Evolutionary conservation across 2,888 invertebrate genomes (phyloP).

Genomic region (Drosophila formosana): DNA sequence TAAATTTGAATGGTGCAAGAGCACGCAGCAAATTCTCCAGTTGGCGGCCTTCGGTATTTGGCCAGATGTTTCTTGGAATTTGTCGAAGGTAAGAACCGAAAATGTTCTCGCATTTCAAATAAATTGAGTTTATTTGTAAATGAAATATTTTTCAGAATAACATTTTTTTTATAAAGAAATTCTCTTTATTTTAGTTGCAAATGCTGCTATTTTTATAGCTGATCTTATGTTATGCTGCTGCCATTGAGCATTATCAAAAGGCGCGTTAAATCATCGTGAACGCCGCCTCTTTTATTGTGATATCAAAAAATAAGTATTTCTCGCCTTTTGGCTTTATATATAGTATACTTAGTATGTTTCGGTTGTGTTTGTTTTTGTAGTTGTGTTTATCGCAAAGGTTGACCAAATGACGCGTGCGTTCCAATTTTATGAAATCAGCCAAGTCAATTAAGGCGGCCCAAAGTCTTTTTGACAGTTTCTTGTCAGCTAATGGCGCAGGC

Average conservation of each 20-base stretch:
- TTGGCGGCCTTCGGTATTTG: slow-evolving; percentile 33
- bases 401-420: slow-evolving; percentile 55
- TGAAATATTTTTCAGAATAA: slow-evolving; percentile 42
- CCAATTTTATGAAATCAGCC: slow-evolving; percentile 55
- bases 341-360: slow-evolving; percentile 7
- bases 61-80: slow-evolving; percentile 38
- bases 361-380: not conserved
- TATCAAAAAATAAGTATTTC: slow-evolving; percentile 42
- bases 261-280: slow-evolving; percentile 50
- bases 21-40: slow-evolving; percentile 13
- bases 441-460: slow-evolving; percentile 56
- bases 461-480: slow-evolving; percentile 63
- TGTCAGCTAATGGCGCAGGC: slow-evolving; percentile 48
- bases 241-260: slow-evolving; percentile 52
- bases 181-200: slow-evolving; percentile 34
- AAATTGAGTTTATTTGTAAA: slow-evolving; percentile 55
- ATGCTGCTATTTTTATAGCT: slow-evolving; percentile 62
- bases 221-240: slow-evolving; percentile 45
- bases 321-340: not conserved
- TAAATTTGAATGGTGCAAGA: slow-evolving; percentile 10
- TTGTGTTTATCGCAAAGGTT: slow-evolving; percentile 56
- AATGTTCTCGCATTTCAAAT: slow-evolving; percentile 26
- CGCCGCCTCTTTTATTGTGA: slow-evolving; percentile 28
- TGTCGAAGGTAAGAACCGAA: slow-evolving; percentile 35
- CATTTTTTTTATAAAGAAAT: slow-evolving; percentile 9